A percentile compares a stretch with the other conserved stretches of the same genome.
Evolutionary conservation across 2,113 vertebrate genomes (phyloP).

Genomic region (Cyanistes caeruleus): DNA sequence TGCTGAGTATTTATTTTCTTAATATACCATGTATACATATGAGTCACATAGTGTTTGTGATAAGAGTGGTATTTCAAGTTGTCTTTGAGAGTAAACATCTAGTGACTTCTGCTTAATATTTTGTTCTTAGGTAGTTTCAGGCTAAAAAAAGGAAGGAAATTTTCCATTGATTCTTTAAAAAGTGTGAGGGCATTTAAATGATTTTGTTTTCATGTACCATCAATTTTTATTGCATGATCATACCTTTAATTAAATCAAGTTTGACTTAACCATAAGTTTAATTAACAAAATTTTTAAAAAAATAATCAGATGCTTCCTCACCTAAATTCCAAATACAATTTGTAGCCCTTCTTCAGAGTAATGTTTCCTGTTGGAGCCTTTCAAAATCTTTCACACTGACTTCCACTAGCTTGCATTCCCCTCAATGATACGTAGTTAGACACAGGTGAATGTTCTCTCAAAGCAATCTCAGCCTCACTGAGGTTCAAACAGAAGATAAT

Average conservation of each 20-base stretch:
- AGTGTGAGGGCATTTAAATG: not conserved
- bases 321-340: not conserved
- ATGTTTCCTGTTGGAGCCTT: not conserved
- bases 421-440: not conserved
- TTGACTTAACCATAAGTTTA: not conserved
- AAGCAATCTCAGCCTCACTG: not conserved
- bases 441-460: not conserved
- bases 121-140: not conserved
- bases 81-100: not conserved
- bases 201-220: not conserved
- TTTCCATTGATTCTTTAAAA: not conserved
- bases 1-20: not conserved
- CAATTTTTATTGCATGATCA: not conserved
- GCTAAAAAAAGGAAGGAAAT: not conserved
- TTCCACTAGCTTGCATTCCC: not conserved
- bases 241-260: not conserved
- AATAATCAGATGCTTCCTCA: not conserved
- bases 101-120: not conserved
- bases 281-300: not conserved
- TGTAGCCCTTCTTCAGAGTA: not conserved
- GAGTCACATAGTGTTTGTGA: not conserved
- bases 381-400: not conserved
- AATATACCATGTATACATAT: not conserved
- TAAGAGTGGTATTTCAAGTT: not conserved
- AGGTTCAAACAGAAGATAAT: not conserved